phyloP scores from a whole-genome alignment of 2,797 vertebrate genomes.

The Phylloscopus collybita region DNA sequence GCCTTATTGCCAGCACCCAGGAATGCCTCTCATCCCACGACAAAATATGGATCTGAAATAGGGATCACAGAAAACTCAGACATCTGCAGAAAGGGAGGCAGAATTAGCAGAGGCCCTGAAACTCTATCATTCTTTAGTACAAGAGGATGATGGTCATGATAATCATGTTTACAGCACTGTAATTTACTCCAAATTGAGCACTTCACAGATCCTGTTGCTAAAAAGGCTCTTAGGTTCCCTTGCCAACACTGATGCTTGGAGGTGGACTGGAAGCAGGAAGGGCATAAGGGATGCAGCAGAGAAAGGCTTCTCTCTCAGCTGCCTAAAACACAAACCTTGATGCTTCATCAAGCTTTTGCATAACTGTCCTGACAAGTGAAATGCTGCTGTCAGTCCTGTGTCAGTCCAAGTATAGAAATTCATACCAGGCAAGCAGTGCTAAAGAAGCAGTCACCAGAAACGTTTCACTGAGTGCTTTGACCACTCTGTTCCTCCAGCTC shows the following conservation, averaged over 20 bases:
- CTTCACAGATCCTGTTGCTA: background rate
- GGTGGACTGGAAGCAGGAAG: background rate
- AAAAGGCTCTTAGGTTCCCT: background rate
- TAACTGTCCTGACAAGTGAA: background rate
- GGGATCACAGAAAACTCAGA: background rate
- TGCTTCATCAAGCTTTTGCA: background rate
- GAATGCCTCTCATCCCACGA: background rate
- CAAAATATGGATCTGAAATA: background rate
- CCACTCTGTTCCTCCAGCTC: background rate
- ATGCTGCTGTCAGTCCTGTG: background rate
- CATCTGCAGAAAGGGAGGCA: background rate
- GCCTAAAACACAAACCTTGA: background rate
- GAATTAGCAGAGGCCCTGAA: background rate
- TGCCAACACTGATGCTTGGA: background rate
- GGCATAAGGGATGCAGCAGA: background rate
- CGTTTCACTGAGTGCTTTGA: background rate
- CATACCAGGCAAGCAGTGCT: background rate
- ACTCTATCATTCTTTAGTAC: background rate
- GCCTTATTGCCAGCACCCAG: background rate
- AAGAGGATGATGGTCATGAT: background rate
- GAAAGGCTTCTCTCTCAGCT: background rate
- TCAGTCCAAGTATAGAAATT: background rate
- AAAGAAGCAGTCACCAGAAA: constrained; percentile 23
- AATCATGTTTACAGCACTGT: background rate
- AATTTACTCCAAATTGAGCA: background rate